A percentile compares a stretch with the other conserved stretches of the same genome.
These are phyloP conservation scores for Brachypalpus laphriformis DNA, from an alignment of 2,888 invertebrate species.

Conservation along the genomic window DNA sequence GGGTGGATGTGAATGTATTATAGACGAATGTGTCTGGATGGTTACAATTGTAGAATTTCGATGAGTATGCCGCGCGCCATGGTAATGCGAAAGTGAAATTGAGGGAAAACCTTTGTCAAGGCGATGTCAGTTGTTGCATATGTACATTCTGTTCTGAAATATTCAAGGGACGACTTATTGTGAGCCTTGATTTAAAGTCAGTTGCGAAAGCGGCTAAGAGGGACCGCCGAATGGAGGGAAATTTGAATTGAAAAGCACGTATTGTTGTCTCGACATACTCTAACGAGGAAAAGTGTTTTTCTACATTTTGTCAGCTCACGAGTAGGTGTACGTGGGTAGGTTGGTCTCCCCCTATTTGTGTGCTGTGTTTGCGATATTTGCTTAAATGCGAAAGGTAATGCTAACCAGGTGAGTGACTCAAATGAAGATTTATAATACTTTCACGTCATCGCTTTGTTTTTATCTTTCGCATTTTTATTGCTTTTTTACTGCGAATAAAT, in stretches of 20 bases:
- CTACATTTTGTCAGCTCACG: not conserved
- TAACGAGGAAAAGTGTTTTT: slow-evolving; percentile 19
- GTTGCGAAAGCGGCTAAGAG: not conserved
- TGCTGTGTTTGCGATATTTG: slow-evolving; percentile 27
- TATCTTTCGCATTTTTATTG: slow-evolving; percentile 50
- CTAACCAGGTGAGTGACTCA: slow-evolving; percentile 63
- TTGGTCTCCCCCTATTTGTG: not conserved
- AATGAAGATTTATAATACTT: slow-evolving; percentile 68
- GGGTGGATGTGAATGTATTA: not conserved
- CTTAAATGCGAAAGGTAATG: slow-evolving; percentile 27
- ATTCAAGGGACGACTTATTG: slow-evolving; percentile 38
- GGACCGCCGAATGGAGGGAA: not conserved
- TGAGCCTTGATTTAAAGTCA: slow-evolving; percentile 38
- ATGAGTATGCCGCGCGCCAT: slow-evolving; percentile 26
- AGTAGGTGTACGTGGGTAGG: not conserved
- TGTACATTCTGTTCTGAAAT: slow-evolving; percentile 26
- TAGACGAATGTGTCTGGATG: slow-evolving; percentile 31
- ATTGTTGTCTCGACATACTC: slow-evolving; percentile 28
- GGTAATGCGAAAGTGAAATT: slow-evolving; percentile 18
- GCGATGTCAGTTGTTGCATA: slow-evolving; percentile 45
- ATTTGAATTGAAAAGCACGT: slow-evolving; percentile 31
- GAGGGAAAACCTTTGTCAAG: slow-evolving; percentile 30
- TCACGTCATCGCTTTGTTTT: slow-evolving; percentile 53
- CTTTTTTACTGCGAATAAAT: slow-evolving; percentile 60
- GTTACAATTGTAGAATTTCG: slow-evolving; percentile 55